These are phyloP conservation scores for Archaeoteleia sp. DNA, from an alignment of 2,888 invertebrate genomes.

Conservation along the genomic window DNA sequence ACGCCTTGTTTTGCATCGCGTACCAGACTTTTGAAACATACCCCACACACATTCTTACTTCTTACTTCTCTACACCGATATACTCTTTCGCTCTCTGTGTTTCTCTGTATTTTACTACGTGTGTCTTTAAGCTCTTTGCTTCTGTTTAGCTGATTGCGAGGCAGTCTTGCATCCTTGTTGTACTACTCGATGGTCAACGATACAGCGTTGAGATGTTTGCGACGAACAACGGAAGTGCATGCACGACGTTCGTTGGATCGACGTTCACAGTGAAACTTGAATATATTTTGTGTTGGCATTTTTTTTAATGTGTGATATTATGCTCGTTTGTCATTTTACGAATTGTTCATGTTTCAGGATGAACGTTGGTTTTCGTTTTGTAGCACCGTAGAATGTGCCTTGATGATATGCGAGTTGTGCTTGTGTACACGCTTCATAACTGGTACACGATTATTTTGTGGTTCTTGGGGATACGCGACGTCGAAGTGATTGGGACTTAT, in stretches of 20 bases:
- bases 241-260: slow-evolving; percentile 11
- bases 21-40: neutral
- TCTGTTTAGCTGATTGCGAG: slow-evolving; percentile 35
- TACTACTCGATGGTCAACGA: slow-evolving; percentile 2
- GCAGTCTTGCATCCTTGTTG: slow-evolving; percentile 25
- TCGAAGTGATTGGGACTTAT: no score
- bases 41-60: slow-evolving; percentile 6
- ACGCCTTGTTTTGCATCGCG: neutral
- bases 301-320: slow-evolving; percentile 7
- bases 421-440: no score
- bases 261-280: slow-evolving; percentile 8
- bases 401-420: no score
- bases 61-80: slow-evolving; percentile 12
- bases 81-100: slow-evolving; percentile 37
- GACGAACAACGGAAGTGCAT: no score
- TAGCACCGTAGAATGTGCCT: no score
- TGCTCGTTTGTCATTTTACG: no score
- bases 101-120: slow-evolving; percentile 27
- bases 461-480: no score
- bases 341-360: no score
- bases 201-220: no score
- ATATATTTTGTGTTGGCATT: neutral
- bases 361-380: no score
- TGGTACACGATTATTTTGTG: no score
- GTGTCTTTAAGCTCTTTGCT: slow-evolving; percentile 33